Conservation (phyloP, 2,888 invertebrate species). For the Aphodius sticticus region DNA sequence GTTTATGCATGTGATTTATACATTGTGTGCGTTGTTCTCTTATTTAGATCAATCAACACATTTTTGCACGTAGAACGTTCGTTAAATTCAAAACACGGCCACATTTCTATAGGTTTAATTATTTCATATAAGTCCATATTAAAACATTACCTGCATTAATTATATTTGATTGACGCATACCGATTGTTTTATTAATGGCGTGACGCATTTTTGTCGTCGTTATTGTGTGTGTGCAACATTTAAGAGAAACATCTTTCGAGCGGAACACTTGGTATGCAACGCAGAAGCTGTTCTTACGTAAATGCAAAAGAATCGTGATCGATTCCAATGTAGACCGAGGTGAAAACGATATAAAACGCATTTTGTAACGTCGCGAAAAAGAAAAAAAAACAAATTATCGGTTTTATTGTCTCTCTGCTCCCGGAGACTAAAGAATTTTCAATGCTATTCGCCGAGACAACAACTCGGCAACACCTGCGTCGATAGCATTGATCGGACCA, state of each 20-base stretch:
- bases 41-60: not conserved
- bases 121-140: constrained; percentile 4
- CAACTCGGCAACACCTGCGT: not conserved
- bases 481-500: not conserved
- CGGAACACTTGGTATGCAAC: not conserved
- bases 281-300: not conserved
- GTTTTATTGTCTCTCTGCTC: not conserved
- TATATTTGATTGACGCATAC: constrained; percentile 4
- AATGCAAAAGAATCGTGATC: not conserved
- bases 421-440: not conserved
- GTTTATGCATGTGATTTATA: not conserved
- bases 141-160: not conserved
- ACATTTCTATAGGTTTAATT: not conserved
- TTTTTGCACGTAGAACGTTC: not conserved
- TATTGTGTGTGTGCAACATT: not conserved
- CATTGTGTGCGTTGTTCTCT: not conserved
- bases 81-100: not conserved
- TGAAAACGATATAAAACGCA: not conserved
- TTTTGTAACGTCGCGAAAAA: not conserved
- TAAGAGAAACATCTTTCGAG: not conserved
- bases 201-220: not conserved
- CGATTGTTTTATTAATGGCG: not conserved
- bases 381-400: not conserved
- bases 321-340: not conserved
- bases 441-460: not conserved